Conservation (phyloP, 2,113 vertebrate genomes). For the Cichladusa arquata region DNA sequence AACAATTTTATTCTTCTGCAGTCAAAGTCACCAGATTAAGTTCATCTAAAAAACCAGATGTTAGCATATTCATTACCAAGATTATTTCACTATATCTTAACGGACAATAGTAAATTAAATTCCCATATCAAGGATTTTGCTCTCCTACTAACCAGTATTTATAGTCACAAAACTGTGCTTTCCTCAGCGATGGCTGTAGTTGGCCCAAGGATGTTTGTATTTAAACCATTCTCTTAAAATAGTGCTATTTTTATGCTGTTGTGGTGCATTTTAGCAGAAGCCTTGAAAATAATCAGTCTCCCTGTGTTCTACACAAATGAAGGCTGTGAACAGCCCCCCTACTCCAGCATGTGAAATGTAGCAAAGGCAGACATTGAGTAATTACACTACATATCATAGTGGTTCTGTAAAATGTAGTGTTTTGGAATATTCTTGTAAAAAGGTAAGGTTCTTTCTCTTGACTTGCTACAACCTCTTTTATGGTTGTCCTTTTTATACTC, state of each 20-base stretch:
- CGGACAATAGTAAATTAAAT: background rate
- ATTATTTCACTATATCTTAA: slow-evolving; percentile 7
- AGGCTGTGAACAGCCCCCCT: background rate
- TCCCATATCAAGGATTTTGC: background rate
- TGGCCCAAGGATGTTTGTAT: background rate
- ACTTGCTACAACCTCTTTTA: background rate
- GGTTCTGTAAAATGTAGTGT: background rate
- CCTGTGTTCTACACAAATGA: background rate
- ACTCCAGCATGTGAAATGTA: background rate
- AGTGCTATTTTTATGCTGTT: background rate
- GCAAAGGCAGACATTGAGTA: background rate
- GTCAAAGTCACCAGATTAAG: background rate
- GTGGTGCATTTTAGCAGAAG: background rate
- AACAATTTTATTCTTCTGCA: slow-evolving; percentile 11
- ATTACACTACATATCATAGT: background rate
- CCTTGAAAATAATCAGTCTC: background rate
- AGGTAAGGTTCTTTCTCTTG: background rate
- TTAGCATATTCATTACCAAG: slow-evolving; percentile 3
- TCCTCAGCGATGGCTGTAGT: background rate
- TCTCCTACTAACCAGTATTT: background rate
- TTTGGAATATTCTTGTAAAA: background rate
- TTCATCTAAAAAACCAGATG: slow-evolving; percentile 6
- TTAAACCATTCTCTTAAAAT: background rate
- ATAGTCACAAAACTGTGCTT: background rate
- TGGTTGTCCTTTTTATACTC: background rate